phyloP scores from a whole-genome alignment of 2,797 vertebrate genomes.

The Lepus townsendii region DNA sequence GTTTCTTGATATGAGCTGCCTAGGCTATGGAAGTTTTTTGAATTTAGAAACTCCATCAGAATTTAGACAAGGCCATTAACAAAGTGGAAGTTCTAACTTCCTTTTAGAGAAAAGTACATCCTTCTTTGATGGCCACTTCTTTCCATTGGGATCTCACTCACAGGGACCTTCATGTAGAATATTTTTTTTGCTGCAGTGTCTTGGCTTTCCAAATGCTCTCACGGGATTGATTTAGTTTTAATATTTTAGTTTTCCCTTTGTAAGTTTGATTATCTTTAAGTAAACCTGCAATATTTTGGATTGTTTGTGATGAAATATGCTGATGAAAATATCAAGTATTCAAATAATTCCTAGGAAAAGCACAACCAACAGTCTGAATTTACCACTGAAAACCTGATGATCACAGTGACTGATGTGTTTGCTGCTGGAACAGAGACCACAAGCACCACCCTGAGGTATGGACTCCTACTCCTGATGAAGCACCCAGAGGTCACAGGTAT shows the following conservation, averaged over 20 bases:
- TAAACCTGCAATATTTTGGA: not conserved
- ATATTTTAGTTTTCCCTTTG: not conserved
- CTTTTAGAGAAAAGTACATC: no score
- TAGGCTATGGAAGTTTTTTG: no score
- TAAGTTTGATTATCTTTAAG: not conserved
- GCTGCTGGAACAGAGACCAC: slow-evolving; percentile 80
- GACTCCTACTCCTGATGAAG: slow-evolving; percentile 83
- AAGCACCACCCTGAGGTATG: slow-evolving; percentile 79
- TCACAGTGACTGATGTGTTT: slow-evolving; percentile 74
- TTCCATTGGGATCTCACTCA: no score
- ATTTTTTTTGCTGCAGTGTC: no score
- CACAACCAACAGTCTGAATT: slow-evolving; percentile 51
- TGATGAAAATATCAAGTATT: not conserved
- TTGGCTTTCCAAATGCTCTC: no score
- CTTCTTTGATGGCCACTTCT: no score
- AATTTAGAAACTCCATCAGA: no score
- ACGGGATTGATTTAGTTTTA: not conserved
- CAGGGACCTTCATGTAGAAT: no score
- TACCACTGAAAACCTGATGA: slow-evolving; percentile 66
- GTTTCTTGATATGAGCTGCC: no score
- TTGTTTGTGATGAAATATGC: not conserved
- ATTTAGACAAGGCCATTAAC: no score
- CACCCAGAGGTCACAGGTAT: slow-evolving; percentile 73
- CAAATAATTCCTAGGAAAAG: slow-evolving; percentile 79
- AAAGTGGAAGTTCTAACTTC: no score